Evolutionary conservation across 2,888 invertebrate species (phyloP).

Genomic region (Rhingia campestris): DNA sequence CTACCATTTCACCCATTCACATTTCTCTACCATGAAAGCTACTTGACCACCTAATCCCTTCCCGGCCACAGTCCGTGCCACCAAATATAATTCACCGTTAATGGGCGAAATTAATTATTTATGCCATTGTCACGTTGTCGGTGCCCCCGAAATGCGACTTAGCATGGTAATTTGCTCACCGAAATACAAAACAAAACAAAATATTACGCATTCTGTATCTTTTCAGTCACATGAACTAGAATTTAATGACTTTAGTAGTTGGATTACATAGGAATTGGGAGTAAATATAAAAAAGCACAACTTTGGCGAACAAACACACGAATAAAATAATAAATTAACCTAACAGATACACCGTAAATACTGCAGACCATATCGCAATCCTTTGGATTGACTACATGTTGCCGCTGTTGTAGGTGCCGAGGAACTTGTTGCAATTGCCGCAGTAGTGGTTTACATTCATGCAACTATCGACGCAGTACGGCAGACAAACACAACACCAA

Average conservation of each 20-base stretch:
- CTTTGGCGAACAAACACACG: slow-evolving; percentile 26
- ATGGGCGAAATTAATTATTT: slow-evolving; percentile 41
- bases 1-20: slow-evolving; percentile 15
- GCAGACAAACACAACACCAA: slow-evolving; percentile 85
- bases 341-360: slow-evolving; percentile 14
- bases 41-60: background rate
- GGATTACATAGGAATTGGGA: slow-evolving; percentile 17
- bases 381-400: slow-evolving; percentile 20
- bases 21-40: background rate
- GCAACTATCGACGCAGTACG: slow-evolving; percentile 85
- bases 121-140: slow-evolving; percentile 34
- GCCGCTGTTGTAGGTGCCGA: slow-evolving; percentile 83
- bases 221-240: slow-evolving; percentile 50
- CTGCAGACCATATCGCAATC: slow-evolving; percentile 2
- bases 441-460: slow-evolving; percentile 85
- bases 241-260: slow-evolving; percentile 41
- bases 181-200: slow-evolving; percentile 15
- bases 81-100: background rate
- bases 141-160: slow-evolving; percentile 6
- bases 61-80: background rate
- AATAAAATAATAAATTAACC: slow-evolving; percentile 17
- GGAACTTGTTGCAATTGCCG: slow-evolving; percentile 84
- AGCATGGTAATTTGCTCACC: slow-evolving; percentile 6
- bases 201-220: background rate
- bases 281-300: slow-evolving; percentile 3